Base-by-base conservation (phyloP, 2,113 vertebrate genomes). In the Trochalopteron elliotii region DNA sequence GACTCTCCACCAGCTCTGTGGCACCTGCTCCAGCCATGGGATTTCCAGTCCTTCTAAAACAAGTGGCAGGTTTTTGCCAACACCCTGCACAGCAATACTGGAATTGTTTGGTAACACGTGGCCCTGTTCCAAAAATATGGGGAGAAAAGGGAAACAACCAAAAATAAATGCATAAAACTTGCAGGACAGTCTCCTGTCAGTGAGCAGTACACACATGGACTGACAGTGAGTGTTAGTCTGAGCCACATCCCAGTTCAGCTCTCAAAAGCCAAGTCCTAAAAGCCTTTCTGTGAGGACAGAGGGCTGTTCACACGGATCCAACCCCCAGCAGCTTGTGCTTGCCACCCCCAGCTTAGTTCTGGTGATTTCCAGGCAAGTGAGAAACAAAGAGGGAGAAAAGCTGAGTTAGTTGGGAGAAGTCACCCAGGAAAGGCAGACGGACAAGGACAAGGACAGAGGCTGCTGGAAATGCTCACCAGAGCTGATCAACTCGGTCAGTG, bases 391-490 rank as follows among this genome's bases (percentile, higher is more conserved):
- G 53, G 40, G 83, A 61, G 42, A 69, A 87, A 8, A 83, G 77
- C 71, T 28, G 22, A 60, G 90, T 98, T 98, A 98, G 98, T 98
- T 77, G 77, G 96, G 93, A 94, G 92, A 77, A 85, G 96, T 97
- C 97, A 97, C 69, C 87, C 40, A 49, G 96, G 91, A 85, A 96
- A 95, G 49, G 68, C 94, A 96, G 94, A 95, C 80, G 74, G 95
- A 97, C 96, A 97, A 57, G 56, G 56, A 59, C n/a, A 59, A 24
- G 92, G 96, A 83, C 90, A 97, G 95, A 95, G 83, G 95, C 97
- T 97, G 96, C 90, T 97, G 97, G 59, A 98, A 97, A 99, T 99
- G 99, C 99, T 99, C 99, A 99, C 99, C 99, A 99, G 97, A 98
- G 98, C 97, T 99, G 98, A 98, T 98, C 98, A 98, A 98, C 98